Percentiles rank a stretch among this genome's conserved stretches.
phyloP scores from a whole-genome alignment of 2,888 invertebrate genomes.

The Electrophaes corylata region DNA sequence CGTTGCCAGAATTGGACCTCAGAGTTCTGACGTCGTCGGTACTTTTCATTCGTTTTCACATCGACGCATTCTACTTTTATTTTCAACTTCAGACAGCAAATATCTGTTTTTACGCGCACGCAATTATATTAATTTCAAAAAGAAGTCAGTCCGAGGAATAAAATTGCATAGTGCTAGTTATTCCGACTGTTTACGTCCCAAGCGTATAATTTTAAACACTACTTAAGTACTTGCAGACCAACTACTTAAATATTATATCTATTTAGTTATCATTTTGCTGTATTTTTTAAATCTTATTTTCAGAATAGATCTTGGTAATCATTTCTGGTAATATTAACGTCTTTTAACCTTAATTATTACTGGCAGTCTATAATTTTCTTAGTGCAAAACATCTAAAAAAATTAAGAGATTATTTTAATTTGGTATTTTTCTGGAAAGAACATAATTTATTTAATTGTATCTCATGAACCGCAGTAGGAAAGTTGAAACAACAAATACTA shows the following conservation, averaged over 20 bases:
- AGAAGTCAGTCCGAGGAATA: slow-evolving; percentile 23
- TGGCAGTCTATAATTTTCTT: slow-evolving; percentile 1
- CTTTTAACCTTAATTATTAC: not conserved
- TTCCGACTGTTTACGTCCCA: slow-evolving; percentile 45
- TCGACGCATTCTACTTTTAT: not conserved
- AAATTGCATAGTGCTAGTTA: slow-evolving; percentile 35
- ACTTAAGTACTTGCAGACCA: slow-evolving; percentile 35
- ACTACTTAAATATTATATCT: no score
- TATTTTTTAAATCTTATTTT: slow-evolving; percentile 41
- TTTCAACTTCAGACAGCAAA: not conserved
- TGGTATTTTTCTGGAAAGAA: no score
- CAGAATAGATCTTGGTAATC: slow-evolving; percentile 3
- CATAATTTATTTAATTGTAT: no score
- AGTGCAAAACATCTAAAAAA: not conserved
- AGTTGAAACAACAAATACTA: no score
- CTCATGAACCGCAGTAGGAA: no score
- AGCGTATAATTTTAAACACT: slow-evolving; percentile 50
- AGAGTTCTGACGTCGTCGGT: no score
- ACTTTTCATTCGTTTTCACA: not conserved
- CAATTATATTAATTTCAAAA: slow-evolving; percentile 27
- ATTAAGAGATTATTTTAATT: no score
- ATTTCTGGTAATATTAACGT: slow-evolving; percentile 16
- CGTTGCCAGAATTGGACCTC: no score
- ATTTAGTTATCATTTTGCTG: slow-evolving; percentile 40
- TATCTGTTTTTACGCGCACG: slow-evolving; percentile 12